Evolutionary conservation across 1,140 invertebrate species (phyloP), one percentile per base, ranked within the genome.

Genomic region (Rhizoglyphus robini): DNA sequence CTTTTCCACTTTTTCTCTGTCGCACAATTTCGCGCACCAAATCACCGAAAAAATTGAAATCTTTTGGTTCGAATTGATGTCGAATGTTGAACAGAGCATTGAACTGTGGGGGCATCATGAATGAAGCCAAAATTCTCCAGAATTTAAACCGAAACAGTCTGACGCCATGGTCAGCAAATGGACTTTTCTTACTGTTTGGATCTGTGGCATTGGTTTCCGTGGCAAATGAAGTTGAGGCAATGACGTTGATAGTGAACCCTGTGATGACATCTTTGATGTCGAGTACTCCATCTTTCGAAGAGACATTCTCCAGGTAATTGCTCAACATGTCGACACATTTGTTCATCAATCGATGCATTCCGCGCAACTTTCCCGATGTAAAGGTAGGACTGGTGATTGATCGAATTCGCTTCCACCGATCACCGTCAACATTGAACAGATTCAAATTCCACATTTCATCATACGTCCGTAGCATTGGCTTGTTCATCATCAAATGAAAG

Each of bases 341-440:
- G 11, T 29, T 54, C 49, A 54, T 54, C n/a, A 54, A 11, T 29
- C 11, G 49, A 20, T 23, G 5, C 79, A 83, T 83, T n/a, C 74
- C 74, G 71, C 77, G 80, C 65, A 84, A 76, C 74, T 83, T 83
- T 4, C 76, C 73, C 2, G 78, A 72, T 2, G 80, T 79, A 70
- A 83, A 84, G 3, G 79, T 75, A 11, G 81, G 81, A 15, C 78
- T 79, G 46, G 82, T 71, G 60, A 82, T 81, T 25, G 74, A 71
- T 30, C 83, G 72, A 1, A 82, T 65, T 0, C 77, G 71, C 18
- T 18, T 69, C 83, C 83, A 83, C 59, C 71, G 70, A 30, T 76
- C 73, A 1, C 76, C 77, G 3, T 73, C 72, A 0, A 73, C 58
- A 48, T 76, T 66, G 36, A 79, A 77, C 5, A 79, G 46, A 69